Evolutionary conservation across 2,888 invertebrate genomes (phyloP).

Genomic region (Nomada ferruginata): DNA sequence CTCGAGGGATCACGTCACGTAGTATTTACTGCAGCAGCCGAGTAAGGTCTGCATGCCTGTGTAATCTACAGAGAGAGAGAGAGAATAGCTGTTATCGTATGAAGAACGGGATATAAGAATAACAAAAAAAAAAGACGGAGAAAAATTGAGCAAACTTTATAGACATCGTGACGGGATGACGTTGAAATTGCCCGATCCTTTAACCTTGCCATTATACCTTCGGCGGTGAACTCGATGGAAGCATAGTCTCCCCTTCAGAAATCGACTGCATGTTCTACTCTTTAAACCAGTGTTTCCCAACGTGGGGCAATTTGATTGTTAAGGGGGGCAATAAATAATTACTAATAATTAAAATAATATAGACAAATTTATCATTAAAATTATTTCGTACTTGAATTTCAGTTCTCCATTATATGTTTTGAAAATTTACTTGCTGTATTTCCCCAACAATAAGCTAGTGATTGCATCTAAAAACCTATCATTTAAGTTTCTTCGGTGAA

Average conservation of each 20-base stretch:
- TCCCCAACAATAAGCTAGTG: no score
- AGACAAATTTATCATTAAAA: no score
- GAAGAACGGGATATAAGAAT: constrained; percentile 51
- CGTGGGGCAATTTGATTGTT: no score
- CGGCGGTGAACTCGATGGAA: constrained; percentile 9
- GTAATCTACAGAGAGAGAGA: constrained; percentile 12
- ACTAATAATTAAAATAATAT: no score
- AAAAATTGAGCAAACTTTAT: constrained; percentile 43
- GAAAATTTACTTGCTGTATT: no score
- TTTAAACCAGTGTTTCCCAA: not conserved
- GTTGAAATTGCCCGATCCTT: constrained; percentile 28
- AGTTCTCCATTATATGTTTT: no score
- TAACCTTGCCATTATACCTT: constrained; percentile 39
- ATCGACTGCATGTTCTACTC: constrained; percentile 16
- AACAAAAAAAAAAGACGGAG: constrained; percentile 50
- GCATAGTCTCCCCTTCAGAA: not conserved
- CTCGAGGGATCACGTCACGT: constrained; percentile 42
- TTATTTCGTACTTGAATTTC: no score
- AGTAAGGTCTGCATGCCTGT: constrained; percentile 10
- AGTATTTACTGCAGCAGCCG: constrained; percentile 48
- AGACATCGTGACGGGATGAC: constrained; percentile 28
- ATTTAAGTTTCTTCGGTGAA: no score
- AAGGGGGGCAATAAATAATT: no score
- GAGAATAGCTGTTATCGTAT: constrained; percentile 49
- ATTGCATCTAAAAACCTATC: no score